phyloP scores from a whole-genome alignment of 2,888 invertebrate genomes.

The Aphodius granarius region DNA sequence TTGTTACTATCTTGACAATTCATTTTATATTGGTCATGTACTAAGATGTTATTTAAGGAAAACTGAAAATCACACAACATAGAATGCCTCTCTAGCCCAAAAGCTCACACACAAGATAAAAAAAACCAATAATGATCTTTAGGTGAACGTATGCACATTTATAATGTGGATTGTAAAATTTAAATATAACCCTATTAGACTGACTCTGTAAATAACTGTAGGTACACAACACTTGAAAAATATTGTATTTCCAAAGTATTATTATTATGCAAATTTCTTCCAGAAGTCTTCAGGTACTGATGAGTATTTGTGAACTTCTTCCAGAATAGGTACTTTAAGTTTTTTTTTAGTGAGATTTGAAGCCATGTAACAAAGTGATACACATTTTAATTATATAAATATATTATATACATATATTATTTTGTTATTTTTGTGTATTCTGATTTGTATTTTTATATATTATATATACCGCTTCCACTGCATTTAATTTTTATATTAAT shows the following conservation, averaged over 20 bases:
- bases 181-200: neutral
- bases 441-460: constrained; percentile 34
- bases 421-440: constrained; percentile 32
- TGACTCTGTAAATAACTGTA: neutral
- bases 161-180: neutral
- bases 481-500: neutral
- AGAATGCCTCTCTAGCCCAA: neutral
- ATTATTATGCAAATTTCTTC: constrained; percentile 11
- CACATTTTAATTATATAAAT: constrained; percentile 22
- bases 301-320: neutral
- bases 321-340: neutral
- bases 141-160: neutral
- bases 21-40: too few species aligned
- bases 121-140: neutral
- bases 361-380: constrained; percentile 23
- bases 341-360: constrained; percentile 20
- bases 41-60: too few species aligned
- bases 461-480: neutral
- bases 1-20: too few species aligned
- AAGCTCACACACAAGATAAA: neutral
- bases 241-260: neutral
- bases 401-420: constrained; percentile 29
- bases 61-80: too few species aligned
- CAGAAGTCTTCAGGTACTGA: neutral
- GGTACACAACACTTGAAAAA: neutral